Evolutionary conservation across 2,113 vertebrate genomes (phyloP), one percentile per base, ranked within the genome.

Genomic region (Dromiciops gliroides): DNA sequence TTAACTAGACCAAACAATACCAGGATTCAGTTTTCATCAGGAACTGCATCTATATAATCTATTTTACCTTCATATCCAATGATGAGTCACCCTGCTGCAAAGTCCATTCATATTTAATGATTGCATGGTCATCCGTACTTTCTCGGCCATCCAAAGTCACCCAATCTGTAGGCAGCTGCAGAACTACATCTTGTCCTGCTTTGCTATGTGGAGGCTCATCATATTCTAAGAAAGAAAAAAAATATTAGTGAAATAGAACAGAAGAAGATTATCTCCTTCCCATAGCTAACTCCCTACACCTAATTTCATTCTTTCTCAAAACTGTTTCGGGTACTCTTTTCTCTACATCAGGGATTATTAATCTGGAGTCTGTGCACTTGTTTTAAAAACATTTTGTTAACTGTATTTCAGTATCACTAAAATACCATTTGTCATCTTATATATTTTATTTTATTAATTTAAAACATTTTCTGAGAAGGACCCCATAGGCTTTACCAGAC

Each of bases 91-190:
- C 99, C 95, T 98, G 99, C 91, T 99, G 96, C 50, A 99, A 98
- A 0, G 98, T 97, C 99, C 99, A 99, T 28, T 99, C 99, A 0
- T 99, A 99, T 95, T 95, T 99, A 96, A 96, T 88, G 50, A 99
- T 99, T 28, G 98, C 98, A 0, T 97, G 99, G 98, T 99, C 99
- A 94, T 99, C 99, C 10, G 99, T 98, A 75, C 99, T 99, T 97
- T 99, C 99, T 12, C 99, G 98, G 48, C 99, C 99, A 1, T 99
- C 99, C 97, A 99, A 98, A 51, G 99, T 98, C 23, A 99, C 99
- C 98, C 99, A 99, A 92, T 99, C 99, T 0, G 99, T 98, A 75
- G 99, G 99, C 24, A 99, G 98, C 97, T 99, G 99, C 97, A 99
- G 98, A 96, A 99, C 98, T 95, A 99, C 96, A 51, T 99, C 99